Base-by-base conservation (phyloP, 1,140 invertebrate species). In the Archivesica marissinica region DNA sequence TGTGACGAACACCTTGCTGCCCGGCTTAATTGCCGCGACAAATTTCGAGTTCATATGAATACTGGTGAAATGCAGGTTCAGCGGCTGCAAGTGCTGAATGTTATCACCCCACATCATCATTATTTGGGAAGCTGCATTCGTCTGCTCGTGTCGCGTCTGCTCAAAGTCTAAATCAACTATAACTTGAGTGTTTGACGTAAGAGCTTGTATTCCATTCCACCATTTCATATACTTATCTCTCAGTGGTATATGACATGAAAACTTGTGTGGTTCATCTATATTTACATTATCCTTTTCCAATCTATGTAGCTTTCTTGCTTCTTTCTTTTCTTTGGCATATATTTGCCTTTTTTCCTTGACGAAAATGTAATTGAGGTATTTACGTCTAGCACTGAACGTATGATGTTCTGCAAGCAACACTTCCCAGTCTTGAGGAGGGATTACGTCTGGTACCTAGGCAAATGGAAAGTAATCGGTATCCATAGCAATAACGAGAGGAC, bases 1-100 rank as follows among this genome's bases (percentile, higher is more conserved):
- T 17, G 13, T 64, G 0, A 33, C 28, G 38, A 20, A 25, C 30
- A 35, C 59, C n/a, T 1, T 2, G 1, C 20, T 64, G 9, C n/a
- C 7, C 2, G 1, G 17, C 30, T 33, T 1, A 11, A 64, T 11
- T 6, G 38, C 13, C 7, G 17, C 20, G 2, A 2, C 3, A 3
- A 64, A 4, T 35, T 20, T n/a, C 4, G 33, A 11, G n/a, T 64
- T 64, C n/a, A 17, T 33, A 20, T 64, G 1, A 2, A 64, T 35
- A 25, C 59, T 64, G 33, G 59, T 64, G 33, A 64, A 35, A 64
- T 64, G 59, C 33, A 64, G 33, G 38, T 64, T 64, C 30, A 64
- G n/a, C 3, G 59, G 59, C 30, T 64, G 59, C 25, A 64, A 35
- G n/a, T 64, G 59, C 1, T 35, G 33, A 20, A 35, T 4, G n/a